Percentiles rank a stretch among this genome's conserved stretches.
Conservation (phyloP, 1,140 invertebrate genomes). For the Heliconius nattereri region DNA sequence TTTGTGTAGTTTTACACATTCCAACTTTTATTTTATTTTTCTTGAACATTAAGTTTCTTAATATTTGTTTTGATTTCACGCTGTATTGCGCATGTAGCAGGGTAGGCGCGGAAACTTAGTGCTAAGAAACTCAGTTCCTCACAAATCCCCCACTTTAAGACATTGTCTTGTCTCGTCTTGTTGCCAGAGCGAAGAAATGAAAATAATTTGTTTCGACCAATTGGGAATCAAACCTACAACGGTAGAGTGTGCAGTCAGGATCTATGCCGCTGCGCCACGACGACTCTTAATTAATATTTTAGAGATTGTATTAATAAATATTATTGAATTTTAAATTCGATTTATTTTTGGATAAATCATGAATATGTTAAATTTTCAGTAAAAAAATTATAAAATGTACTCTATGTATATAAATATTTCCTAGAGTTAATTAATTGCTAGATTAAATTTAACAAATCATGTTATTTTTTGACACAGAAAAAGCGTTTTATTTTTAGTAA, state of each 20-base stretch:
- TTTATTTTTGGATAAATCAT: conserved; percentile 13
- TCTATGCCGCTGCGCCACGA: too few relatives aligned
- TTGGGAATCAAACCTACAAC: too few relatives aligned
- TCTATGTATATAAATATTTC: neutral
- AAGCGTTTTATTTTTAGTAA: neutral
- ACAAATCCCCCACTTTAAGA: too few relatives aligned
- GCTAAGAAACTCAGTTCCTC: too few relatives aligned
- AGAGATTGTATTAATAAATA: neutral
- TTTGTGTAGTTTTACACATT: conserved; percentile 50
- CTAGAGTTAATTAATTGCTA: neutral
- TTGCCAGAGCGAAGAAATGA: too few relatives aligned
- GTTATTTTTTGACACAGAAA: neutral
- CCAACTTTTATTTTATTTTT: conserved; percentile 25
- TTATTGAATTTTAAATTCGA: conserved; percentile 18
- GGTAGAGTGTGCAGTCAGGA: too few relatives aligned
- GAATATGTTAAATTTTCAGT: neutral
- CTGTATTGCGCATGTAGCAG: neutral
- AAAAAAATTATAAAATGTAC: neutral
- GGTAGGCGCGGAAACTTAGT: too few relatives aligned
- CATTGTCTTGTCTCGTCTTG: too few relatives aligned
- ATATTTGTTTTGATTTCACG: conserved; percentile 20
- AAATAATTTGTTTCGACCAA: too few relatives aligned
- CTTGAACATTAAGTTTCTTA: neutral
- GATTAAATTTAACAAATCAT: neutral
- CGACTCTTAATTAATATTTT: too few relatives aligned